phyloP scores from a whole-genome alignment of 2,888 invertebrate species.

The Tenthredo livida region DNA sequence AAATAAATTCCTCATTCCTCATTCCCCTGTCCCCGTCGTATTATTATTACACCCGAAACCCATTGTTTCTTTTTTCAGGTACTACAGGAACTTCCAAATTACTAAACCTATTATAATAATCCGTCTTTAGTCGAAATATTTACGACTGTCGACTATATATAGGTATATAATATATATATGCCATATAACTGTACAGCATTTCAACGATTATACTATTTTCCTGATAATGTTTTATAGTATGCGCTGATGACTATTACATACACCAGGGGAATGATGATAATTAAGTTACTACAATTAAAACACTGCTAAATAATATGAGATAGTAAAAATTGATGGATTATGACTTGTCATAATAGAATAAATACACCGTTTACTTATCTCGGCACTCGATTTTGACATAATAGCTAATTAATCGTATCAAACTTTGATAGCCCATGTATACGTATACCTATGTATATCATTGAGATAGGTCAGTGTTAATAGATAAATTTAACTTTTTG shows the following conservation, averaged over 20 bases:
- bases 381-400: background rate
- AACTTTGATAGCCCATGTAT: background rate
- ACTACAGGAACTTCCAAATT: background rate
- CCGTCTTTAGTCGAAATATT: background rate
- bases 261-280: background rate
- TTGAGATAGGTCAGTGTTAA: background rate
- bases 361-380: background rate
- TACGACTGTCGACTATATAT: background rate
- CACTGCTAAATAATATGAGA: background rate
- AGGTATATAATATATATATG: no score
- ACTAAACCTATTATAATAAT: background rate
- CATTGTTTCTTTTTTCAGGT: background rate
- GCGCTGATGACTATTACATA: background rate
- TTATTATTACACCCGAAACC: background rate
- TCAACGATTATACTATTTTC: background rate
- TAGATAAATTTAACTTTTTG: background rate
- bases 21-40: background rate
- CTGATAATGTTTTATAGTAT: background rate
- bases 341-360: background rate
- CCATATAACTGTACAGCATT: background rate
- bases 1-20: background rate
- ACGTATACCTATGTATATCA: no score
- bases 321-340: background rate
- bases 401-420: background rate
- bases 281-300: background rate